phyloP scores from a whole-genome alignment of 2,113 vertebrate genomes.

The Podilymbus podiceps region DNA sequence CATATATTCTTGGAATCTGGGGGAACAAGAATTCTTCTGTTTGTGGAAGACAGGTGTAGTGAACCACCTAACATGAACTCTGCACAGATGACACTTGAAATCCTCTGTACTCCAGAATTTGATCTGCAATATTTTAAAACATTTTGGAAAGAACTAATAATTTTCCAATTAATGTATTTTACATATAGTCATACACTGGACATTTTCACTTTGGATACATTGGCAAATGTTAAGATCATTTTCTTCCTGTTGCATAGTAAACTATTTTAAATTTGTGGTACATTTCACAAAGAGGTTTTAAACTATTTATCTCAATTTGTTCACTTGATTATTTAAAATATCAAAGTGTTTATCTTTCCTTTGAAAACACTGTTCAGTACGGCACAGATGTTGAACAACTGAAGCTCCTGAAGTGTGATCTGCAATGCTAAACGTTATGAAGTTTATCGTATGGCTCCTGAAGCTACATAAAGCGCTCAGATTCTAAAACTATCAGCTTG shows the following conservation, averaged over 20 bases:
- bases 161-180: not conserved
- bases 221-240: not conserved
- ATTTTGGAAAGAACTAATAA: not conserved
- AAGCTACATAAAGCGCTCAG: not conserved
- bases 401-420: not conserved
- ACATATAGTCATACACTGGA: not conserved
- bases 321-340: not conserved
- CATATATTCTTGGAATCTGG: not conserved
- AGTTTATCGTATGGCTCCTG: not conserved
- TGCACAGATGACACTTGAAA: not conserved
- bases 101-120: not conserved
- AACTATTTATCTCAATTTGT: not conserved
- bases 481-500: not conserved
- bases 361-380: not conserved
- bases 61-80: not conserved
- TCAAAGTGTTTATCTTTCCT: not conserved
- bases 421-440: not conserved
- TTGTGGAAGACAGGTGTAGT: not conserved
- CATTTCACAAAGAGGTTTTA: not conserved
- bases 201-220: not conserved
- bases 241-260: not conserved
- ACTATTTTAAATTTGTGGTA: not conserved
- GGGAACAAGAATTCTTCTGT: not conserved
- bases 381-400: not conserved
- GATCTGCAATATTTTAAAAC: not conserved